Percentiles rank a stretch among this genome's conserved stretches.
Evolutionary conservation across 2,113 vertebrate species (phyloP).

Genomic region (Echinops telfairi): DNA sequence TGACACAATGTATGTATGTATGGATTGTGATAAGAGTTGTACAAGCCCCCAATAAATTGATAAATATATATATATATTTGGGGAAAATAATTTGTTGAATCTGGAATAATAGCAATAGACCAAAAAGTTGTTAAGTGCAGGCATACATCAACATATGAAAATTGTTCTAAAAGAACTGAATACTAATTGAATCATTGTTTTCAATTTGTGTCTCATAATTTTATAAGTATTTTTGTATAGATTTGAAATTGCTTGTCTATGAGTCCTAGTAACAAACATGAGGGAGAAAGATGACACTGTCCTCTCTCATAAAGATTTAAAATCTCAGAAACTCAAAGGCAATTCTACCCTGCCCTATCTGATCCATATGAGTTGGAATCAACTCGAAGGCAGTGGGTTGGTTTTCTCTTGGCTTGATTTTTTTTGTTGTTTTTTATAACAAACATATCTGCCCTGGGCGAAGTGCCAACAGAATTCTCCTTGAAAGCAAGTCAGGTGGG

Average conservation of each 20-base stretch:
- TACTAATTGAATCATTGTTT: slow-evolving; percentile 40
- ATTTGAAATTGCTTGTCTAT: slow-evolving; percentile 27
- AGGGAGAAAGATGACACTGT: no score
- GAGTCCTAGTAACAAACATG: no score
- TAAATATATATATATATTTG: background rate
- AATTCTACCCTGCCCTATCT: background rate
- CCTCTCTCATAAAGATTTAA: no score
- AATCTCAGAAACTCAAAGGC: background rate
- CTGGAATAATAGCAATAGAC: slow-evolving; percentile 17
- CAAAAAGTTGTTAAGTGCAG: background rate
- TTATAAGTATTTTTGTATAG: slow-evolving; percentile 59
- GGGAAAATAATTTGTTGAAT: background rate
- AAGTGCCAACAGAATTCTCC: background rate
- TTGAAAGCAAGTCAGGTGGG: background rate
- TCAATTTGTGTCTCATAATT: slow-evolving; percentile 51
- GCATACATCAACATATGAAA: slow-evolving; percentile 39
- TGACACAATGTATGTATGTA: no score
- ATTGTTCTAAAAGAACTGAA: slow-evolving; percentile 52
- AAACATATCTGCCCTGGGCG: no score
- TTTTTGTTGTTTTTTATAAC: no score
- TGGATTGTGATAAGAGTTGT: no score
- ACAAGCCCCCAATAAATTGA: no score
- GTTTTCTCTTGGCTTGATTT: no score
- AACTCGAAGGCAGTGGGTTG: no score
- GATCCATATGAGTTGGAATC: no score